Conservation (phyloP, 2,888 invertebrate species). For the Anthoptus insignis region DNA sequence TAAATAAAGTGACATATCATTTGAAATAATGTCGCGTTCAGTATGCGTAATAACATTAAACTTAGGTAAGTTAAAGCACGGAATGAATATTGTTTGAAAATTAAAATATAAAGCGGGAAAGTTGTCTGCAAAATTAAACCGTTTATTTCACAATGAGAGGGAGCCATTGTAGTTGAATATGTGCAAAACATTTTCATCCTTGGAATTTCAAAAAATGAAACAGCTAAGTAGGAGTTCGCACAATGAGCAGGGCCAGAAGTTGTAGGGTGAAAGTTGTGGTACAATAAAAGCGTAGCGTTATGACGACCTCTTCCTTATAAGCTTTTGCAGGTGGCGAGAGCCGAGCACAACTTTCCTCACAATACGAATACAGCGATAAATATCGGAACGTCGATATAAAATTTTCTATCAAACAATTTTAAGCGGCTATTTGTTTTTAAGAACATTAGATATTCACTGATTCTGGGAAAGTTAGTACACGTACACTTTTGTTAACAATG, state of each 20-base stretch:
- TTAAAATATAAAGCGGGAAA: background rate
- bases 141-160: constrained; percentile 7
- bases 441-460: constrained; percentile 35
- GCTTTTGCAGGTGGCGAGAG: constrained; percentile 67
- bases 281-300: constrained; percentile 61
- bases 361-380: constrained; percentile 60
- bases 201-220: constrained; percentile 40
- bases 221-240: constrained; percentile 52
- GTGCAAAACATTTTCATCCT: constrained; percentile 36
- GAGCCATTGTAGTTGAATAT: constrained; percentile 21
- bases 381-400: constrained; percentile 59
- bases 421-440: constrained; percentile 42
- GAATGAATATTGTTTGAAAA: background rate
- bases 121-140: constrained; percentile 4
- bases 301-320: constrained; percentile 66
- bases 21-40: no score
- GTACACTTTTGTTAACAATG: constrained; percentile 24
- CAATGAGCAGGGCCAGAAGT: constrained; percentile 64
- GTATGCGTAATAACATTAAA: no score
- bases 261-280: constrained; percentile 58
- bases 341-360: constrained; percentile 60
- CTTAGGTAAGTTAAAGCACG: no score
- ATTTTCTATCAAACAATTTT: constrained; percentile 53
- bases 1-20: no score
- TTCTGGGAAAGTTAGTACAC: constrained; percentile 1